These are phyloP conservation scores for Pontoporia blainvillei DNA, from an alignment of 2,113 vertebrate species.

Conservation along the genomic window DNA sequence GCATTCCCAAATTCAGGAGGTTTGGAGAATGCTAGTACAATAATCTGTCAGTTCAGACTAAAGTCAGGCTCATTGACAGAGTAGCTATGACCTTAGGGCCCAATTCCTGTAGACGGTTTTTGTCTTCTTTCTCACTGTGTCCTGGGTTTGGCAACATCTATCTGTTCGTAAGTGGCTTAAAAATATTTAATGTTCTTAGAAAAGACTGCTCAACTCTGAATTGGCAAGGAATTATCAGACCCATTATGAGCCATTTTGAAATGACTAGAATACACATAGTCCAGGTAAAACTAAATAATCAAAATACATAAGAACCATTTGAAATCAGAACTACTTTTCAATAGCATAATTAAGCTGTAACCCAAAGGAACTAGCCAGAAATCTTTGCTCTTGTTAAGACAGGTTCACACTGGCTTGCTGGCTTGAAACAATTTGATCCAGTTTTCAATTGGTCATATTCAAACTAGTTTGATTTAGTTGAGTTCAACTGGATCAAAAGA, in stretches of 20 bases:
- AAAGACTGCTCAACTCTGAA: neutral
- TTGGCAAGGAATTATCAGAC: neutral
- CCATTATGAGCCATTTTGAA: neutral
- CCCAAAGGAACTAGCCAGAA: constrained; percentile 11
- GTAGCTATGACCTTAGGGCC: neutral
- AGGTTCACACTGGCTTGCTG: neutral
- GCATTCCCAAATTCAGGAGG: neutral
- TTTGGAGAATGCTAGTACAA: neutral
- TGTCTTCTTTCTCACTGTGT: neutral
- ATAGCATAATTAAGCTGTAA: neutral
- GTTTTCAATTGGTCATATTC: neutral
- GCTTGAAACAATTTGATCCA: neutral
- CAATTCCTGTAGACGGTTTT: neutral
- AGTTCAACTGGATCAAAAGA: neutral
- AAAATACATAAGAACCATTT: neutral
- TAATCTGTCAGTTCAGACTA: neutral
- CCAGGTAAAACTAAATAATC: constrained; percentile 1
- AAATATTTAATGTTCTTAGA: constrained; percentile 9
- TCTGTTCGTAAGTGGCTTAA: neutral
- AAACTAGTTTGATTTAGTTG: neutral
- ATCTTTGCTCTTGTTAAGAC: constrained; percentile 14
- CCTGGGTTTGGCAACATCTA: neutral
- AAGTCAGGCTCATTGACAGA: neutral
- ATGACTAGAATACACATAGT: neutral
- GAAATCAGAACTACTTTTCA: neutral